Evolutionary conservation across 1,140 invertebrate species (phyloP), one percentile per base, ranked within the genome.

Genomic region (Drosophila ohnishii): DNA sequence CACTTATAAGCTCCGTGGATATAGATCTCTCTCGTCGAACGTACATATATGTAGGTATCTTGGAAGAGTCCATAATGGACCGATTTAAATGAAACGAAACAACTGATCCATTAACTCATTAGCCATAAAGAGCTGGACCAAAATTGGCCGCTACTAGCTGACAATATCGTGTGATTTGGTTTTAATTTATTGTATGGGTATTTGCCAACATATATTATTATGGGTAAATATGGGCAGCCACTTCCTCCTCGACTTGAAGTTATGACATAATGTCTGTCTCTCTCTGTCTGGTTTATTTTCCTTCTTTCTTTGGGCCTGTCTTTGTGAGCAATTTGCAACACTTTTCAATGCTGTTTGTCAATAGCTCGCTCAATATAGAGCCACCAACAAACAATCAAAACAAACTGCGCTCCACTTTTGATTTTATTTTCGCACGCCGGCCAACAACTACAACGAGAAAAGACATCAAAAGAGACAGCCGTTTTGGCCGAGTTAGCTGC

Each of bases 281-380:
- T 19, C 37, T 28, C 3, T 34, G 0, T 45, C 50, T 74, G 55
- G 53, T 67, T 44, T 28, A 53, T 62, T 37, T 34, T 50, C 44
- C 37, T 39, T 56, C 37, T 16, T 35, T 61, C 47, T 53, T 42
- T 11, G 9, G 6, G 9, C 25, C 55, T 22, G 40, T 37, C 73
- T 59, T 71, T 71, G 66, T 71, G 19, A 37, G 66, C 53, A 67
- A 76, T 76, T 76, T 75, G 73, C 73, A 76, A 76, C 63, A 76
- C 73, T 76, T 76, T 77, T 85, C 78, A 75, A 85, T 85, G 78
- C 70, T 40, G 65, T 78, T 85, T 87, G 82, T 87, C 83, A 85
- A 85, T 85, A 65, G 73, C 2, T 34, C 32, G 47, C 47, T 50
- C 28, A 35, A 48, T 45, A 19, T 16, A 39, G 35, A 53, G 50